These are phyloP conservation scores for Phacellophora camtschatica DNA, from an alignment of 30 jellyfish, hydroid and myxozoan species.

Conservation along the genomic window DNA sequence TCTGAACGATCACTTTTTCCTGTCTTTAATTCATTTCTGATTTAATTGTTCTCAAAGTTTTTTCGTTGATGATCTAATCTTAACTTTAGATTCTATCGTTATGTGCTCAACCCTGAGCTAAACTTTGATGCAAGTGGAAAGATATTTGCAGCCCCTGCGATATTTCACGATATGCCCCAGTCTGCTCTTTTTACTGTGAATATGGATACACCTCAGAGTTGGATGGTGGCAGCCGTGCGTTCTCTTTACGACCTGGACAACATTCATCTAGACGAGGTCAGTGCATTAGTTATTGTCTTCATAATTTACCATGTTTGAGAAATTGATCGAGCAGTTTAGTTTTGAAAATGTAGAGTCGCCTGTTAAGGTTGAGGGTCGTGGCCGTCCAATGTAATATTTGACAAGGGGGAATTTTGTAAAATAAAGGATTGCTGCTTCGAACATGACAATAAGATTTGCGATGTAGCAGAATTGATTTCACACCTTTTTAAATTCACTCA, in stretches of 20 bases:
- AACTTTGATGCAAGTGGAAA: conserved; percentile 63
- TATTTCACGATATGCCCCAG: conserved; percentile 84
- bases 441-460: too few relatives aligned
- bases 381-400: too few relatives aligned
- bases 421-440: too few relatives aligned
- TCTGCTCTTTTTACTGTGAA: conserved; percentile 80
- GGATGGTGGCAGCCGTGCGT: conserved; percentile 92
- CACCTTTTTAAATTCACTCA: too few relatives aligned
- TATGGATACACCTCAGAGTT: conserved; percentile 93
- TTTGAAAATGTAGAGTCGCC: too few relatives aligned
- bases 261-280: conserved; percentile 79
- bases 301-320: background rate
- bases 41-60: too few relatives aligned
- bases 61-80: background rate
- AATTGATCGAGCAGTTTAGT: too few relatives aligned
- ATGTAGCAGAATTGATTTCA: too few relatives aligned
- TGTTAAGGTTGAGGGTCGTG: too few relatives aligned
- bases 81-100: conserved; percentile 76
- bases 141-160: conserved; percentile 68
- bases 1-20: too few relatives aligned
- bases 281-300: background rate
- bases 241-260: conserved; percentile 91
- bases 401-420: too few relatives aligned
- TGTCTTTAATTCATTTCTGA: too few relatives aligned
- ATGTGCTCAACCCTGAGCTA: conserved; percentile 84